Base-by-base conservation (phyloP, 2,888 invertebrate species). In the Caenorhabditis japonica region DNA sequence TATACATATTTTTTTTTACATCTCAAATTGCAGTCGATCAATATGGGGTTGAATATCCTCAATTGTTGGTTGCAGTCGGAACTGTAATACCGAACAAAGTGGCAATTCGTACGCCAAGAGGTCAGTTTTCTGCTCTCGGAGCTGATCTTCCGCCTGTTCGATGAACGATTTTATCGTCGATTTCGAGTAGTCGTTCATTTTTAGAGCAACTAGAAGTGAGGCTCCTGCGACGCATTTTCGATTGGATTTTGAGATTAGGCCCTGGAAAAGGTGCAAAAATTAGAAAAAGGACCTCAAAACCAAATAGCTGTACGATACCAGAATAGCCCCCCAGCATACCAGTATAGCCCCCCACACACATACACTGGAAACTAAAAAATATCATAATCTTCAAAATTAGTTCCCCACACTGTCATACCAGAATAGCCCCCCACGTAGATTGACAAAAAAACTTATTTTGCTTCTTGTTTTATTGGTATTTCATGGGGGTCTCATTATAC, bases 161-260 rank as follows among this genome's bases (percentile, higher is more conserved):
- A 97, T 93, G 39, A 97, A 91, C 52, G 92, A 91, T 88, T 93
- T 93, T 74, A 97, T 90, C 64, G 92, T 91, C 79, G 93, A 93
- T 46, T 96, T 96, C 89, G 95, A 97, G 44, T 95, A 93, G 88
- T 99, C 97, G 88, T 97, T 97, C 85, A 99, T 91, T 90, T 99
- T 99, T 38, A 97, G 95, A 36, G 97, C 94, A 13, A 99, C 90
- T 70, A 97, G 90, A 60, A 99, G 90, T 88, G 96, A 95, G 13
- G 96, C 95, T 39, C 95, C 97, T 15, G 97, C 96, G 88, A 95
- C 95, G 68, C 95, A 90, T 89, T 97, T 97, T 46, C 97, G 91
- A 88, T 97, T 97, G 87, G 92, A 92, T 89, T 97, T 99, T 87
- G 94, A 95, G 53, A 97, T 94, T 71, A 95, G 90, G 87, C 93